Conservation (phyloP, 2,888 invertebrate species). For the Gortyna flavago region DNA sequence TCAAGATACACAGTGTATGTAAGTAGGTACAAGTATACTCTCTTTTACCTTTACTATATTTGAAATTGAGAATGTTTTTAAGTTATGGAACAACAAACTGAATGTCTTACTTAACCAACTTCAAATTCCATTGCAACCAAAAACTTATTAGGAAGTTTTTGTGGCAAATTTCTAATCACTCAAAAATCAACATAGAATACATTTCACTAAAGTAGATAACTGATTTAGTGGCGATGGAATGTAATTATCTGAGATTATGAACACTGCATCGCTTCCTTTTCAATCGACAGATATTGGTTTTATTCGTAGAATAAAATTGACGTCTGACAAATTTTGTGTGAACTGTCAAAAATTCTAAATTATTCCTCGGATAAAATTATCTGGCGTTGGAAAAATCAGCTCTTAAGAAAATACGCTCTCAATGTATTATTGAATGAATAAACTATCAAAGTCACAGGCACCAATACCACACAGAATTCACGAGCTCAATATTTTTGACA, state of each 20-base stretch:
- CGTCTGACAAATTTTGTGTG: too few relatives aligned
- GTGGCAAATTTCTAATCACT: neutral
- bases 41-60: conserved; percentile 15
- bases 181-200: neutral
- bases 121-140: neutral
- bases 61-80: neutral
- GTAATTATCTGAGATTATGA: too few relatives aligned
- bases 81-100: neutral
- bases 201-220: neutral
- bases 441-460: conserved; percentile 43
- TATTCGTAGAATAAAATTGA: too few relatives aligned
- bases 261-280: conserved; percentile 6
- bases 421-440: conserved; percentile 38
- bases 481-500: conserved; percentile 32
- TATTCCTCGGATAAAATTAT: too few relatives aligned
- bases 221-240: neutral
- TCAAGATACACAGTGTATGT: neutral
- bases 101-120: neutral
- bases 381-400: too few relatives aligned
- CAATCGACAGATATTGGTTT: too few relatives aligned
- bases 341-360: too few relatives aligned
- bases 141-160: neutral
- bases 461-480: conserved; percentile 40
- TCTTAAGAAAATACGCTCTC: conserved; percentile 8
- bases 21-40: neutral